Conservation (phyloP, 64 coral and sea anemone genomes). For the Porites lutea region DNA sequence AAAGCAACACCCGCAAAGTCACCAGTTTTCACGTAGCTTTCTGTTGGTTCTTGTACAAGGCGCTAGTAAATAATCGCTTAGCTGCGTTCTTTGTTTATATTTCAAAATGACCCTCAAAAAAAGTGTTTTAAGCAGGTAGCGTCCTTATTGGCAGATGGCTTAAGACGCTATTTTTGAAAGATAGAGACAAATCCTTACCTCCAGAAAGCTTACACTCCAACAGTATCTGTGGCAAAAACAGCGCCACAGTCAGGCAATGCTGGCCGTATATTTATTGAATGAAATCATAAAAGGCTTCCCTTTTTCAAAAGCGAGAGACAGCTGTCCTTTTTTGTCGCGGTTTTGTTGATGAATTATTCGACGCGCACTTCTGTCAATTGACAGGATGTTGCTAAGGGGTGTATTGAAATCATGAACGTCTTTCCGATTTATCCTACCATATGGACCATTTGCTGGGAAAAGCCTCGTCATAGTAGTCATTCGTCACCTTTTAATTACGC, state of each 20-base stretch:
- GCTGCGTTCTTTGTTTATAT: constrained; percentile 15
- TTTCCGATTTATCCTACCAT: no score
- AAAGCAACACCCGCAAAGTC: background rate
- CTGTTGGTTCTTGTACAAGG: background rate
- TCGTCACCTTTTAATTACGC: no score
- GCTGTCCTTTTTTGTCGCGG: constrained; percentile 43
- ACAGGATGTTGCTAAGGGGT: background rate
- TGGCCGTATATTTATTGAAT: constrained; percentile 1
- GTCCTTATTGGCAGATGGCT: background rate
- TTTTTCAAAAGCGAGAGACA: background rate
- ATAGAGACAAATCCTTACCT: background rate
- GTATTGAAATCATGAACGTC: background rate
- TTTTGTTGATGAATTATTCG: constrained; percentile 30
- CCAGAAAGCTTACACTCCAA: background rate
- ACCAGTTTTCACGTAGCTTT: background rate
- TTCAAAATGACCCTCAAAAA: constrained; percentile 15
- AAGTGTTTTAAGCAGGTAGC: constrained; percentile 12
- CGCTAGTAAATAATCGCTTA: constrained; percentile 36
- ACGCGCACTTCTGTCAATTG: background rate
- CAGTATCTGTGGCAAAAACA: background rate
- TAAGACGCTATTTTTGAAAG: background rate
- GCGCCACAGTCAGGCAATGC: background rate
- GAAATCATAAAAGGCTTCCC: background rate
- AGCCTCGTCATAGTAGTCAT: no score
- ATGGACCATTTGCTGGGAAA: no score